Evolutionary conservation across 2,113 vertebrate genomes (phyloP), one percentile per base, ranked within the genome.

Genomic region (Pseudorhombus dupliciocellatus): DNA sequence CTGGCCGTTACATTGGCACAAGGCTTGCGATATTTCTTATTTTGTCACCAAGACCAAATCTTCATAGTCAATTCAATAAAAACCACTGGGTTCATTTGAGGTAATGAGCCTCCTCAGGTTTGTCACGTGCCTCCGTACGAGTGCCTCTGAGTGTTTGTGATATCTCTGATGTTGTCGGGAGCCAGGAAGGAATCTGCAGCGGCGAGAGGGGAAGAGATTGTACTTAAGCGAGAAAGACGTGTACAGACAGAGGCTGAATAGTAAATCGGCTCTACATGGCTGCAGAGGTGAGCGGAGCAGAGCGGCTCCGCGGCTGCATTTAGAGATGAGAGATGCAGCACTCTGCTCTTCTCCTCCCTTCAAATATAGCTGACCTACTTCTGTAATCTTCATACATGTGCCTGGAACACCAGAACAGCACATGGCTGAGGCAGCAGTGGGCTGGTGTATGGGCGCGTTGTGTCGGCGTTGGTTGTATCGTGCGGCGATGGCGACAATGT

Each of bases 331-430:
- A 85, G 80, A 84, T 86, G 83, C 75, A 68, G 77, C 82, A 57
- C 77, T 78, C 56, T 50, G 57, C 71, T 76, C 44, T 62, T 81
- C 72, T 79, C 50, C 77, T 77, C 74, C 59, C 74, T 46, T 89
- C 84, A 84, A 87, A 90, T 85, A 88, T 86, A 87, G 84, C 79
- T 82, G 90, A 89, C 90, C 91, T 76, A 89, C 65, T 89, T 92
- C 78, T 80, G 77, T 82, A 66, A 83, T 87, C 66, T 85, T 85
- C 79, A 77, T 80, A 71, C 80, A 81, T 80, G 77, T 76, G 63
- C 78, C 74, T 57, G 70, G 71, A 74, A 80, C 68, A 46, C 56
- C 54, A 71, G 63, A 75, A 70, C 55, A 70, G 65, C 77, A 71
- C 68, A 65, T 57, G 46, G 57, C 63, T 73, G 53, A 25, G 73